Evolutionary conservation across 2,888 invertebrate genomes (phyloP), one percentile per base, ranked within the genome.

Genomic region (Trachelus tabidus): DNA sequence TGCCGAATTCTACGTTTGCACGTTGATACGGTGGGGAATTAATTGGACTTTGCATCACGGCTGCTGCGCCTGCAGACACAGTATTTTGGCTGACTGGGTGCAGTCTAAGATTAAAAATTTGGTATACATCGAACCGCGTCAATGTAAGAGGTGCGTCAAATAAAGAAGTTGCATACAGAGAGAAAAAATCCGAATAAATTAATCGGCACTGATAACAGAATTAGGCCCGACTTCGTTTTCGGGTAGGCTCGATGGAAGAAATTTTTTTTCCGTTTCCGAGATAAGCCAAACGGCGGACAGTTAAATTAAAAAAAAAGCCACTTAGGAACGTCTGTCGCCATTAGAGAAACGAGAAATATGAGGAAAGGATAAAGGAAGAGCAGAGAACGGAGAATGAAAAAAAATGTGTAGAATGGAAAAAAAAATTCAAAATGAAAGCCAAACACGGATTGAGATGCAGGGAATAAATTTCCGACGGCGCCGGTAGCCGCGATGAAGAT

Each of bases 391-490:
- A 68, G 23, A 34, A 68, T 4, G 15, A 37, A 75, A 34, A 77
- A 69, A 33, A 56, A 15, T 37, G 6, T 40, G 35, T 15, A 68
- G 33, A 34, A 56, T 9, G 15, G 34, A 75, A 37, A 76, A 69
- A 33, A 23, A 40, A 9, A 9, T 15, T 15, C 30, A 30, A 74
- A 81, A 80, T 81, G 79, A 82, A 83, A 82, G 73, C 77, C 79
- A 82, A 83, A 85, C 77, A 81, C 77, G 79, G 81, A 85, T 83
- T 84, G 83, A 82, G 84, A 86, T 85, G 83, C 83, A 80, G 83
- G 81, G 86, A 85, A 86, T 71, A 71, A 71, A 71, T 71, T 71
- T 71, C 30, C 56, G 56, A 23, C 56, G 23, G 56, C 15, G 56
- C 23, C 15, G 56, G 56, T 56, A 71, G 31, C 71, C 71, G 71